Conservation (phyloP, 2,888 invertebrate species). For the Drosophila demipolita region DNA sequence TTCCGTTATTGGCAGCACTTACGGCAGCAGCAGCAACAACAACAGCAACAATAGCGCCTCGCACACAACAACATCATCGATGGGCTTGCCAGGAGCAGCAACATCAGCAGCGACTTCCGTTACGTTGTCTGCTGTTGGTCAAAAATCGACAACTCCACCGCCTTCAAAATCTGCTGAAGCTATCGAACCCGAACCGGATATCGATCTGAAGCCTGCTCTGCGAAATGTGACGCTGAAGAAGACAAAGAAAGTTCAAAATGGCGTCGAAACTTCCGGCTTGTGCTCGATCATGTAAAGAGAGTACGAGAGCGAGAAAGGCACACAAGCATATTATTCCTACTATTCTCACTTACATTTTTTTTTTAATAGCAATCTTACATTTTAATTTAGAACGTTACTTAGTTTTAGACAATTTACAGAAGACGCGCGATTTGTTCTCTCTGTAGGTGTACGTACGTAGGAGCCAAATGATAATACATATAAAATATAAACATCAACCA, state of each 20-base stretch:
- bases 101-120: conserved; percentile 19
- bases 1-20: conserved; percentile 83
- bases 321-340: conserved; percentile 60
- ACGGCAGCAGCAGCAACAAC: conserved; percentile 60
- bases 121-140: conserved; percentile 26
- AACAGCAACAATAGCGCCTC: conserved; percentile 27
- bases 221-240: conserved; percentile 89
- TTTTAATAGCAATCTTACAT: conserved; percentile 58
- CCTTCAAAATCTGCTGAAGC: conserved; percentile 44
- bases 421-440: conserved; percentile 48
- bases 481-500: conserved; percentile 3
- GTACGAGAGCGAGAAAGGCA: not conserved
- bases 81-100: conserved; percentile 32
- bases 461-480: conserved; percentile 9
- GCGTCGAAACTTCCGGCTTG: conserved; percentile 92
- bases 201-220: conserved; percentile 88
- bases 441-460: conserved; percentile 51
- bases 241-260: conserved; percentile 90
- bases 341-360: conserved; percentile 64
- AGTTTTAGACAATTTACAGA: conserved; percentile 66
- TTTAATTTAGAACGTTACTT: conserved; percentile 74
- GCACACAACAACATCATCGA: conserved; percentile 34
- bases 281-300: conserved; percentile 92
- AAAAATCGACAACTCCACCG: conserved; percentile 51
- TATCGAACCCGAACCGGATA: conserved; percentile 70